These are phyloP conservation scores for Notarius quadriscutis DNA, from an alignment of 2,113 vertebrate genomes.

Conservation along the genomic window DNA sequence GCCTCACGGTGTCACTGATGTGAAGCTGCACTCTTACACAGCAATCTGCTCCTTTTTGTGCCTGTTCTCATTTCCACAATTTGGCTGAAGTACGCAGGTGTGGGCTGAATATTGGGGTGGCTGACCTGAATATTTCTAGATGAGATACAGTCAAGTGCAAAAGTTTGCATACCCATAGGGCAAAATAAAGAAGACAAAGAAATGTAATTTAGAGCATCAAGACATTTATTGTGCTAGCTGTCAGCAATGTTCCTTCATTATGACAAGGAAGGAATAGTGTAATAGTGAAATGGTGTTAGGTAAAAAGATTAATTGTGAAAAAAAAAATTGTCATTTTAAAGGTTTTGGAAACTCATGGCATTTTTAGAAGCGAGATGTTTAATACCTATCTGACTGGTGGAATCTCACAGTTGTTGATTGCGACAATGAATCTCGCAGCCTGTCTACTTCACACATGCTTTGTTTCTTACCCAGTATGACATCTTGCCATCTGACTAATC, in stretches of 20 bases:
- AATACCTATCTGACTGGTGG: neutral
- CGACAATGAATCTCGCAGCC: neutral
- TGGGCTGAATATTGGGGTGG: slow-evolving; percentile 30
- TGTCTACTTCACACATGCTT: neutral
- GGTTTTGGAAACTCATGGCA: neutral
- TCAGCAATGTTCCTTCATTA: neutral
- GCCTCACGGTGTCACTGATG: slow-evolving; percentile 7
- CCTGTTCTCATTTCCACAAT: slow-evolving; percentile 20
- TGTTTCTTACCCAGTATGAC: neutral
- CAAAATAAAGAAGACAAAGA: slow-evolving; percentile 25
- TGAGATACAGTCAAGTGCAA: slow-evolving; percentile 26
- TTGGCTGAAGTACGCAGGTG: slow-evolving; percentile 23
- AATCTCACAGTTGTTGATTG: neutral
- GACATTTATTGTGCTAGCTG: neutral
- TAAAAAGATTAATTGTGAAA: neutral
- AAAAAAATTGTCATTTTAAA: neutral
- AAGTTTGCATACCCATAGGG: slow-evolving; percentile 14
- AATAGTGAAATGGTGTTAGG: neutral
- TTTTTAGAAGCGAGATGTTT: neutral
- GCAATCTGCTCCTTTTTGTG: slow-evolving; percentile 6
- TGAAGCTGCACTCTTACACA: slow-evolving; percentile 18
- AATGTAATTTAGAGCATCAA: slow-evolving; percentile 24
- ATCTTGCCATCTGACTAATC: neutral
- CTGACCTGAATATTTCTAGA: slow-evolving; percentile 33
- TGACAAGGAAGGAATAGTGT: neutral